Evolutionary conservation across 2,888 invertebrate species (phyloP).

Genomic region (Cephus nigrinus): DNA sequence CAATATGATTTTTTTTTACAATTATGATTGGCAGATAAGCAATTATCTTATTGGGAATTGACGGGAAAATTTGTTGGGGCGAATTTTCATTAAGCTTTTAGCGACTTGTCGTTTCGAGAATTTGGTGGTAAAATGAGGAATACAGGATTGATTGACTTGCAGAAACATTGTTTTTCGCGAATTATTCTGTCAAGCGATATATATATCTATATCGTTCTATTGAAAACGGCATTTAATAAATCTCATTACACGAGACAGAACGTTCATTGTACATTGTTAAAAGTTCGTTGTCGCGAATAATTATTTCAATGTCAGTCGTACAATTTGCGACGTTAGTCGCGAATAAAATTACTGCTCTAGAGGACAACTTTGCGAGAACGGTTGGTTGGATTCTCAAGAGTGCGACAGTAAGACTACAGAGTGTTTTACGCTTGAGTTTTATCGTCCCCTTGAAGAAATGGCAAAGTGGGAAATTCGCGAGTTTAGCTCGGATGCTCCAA

Average conservation of each 20-base stretch:
- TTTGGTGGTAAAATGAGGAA: neutral
- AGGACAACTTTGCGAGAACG: neutral
- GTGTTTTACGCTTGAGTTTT: neutral
- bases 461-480: neutral
- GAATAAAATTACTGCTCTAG: neutral
- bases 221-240: conserved; percentile 38
- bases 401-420: neutral
- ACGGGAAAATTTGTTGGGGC: neutral
- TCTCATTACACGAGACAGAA: conserved; percentile 52
- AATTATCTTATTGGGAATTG: neutral
- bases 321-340: conserved; percentile 55
- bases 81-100: neutral
- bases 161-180: neutral
- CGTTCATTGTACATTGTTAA: conserved; percentile 47
- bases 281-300: conserved; percentile 62
- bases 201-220: neutral
- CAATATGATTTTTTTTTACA: neutral
- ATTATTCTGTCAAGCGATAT: neutral
- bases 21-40: neutral
- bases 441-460: neutral
- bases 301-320: conserved; percentile 62
- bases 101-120: neutral
- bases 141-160: neutral
- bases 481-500: neutral
- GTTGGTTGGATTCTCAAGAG: neutral